These are phyloP conservation scores for Holothuria glaberrima DNA, from an alignment of 35 echinoderm and acorn worm genomes.

Conservation along the genomic window DNA sequence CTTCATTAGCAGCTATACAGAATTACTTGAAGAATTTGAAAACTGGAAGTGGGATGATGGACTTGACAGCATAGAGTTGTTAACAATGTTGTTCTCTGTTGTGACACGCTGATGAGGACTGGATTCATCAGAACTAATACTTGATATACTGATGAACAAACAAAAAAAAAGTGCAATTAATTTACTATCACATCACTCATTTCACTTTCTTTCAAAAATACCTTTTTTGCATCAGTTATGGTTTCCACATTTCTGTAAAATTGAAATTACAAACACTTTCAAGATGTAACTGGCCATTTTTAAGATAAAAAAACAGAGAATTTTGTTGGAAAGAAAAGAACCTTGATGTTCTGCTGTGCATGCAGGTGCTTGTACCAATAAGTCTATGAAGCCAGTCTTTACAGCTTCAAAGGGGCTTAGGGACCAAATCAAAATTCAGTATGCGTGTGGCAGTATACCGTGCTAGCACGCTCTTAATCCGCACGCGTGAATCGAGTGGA, in stretches of 20 bases:
- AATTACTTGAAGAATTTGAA: background rate
- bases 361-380: too few relatives aligned
- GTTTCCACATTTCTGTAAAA: background rate
- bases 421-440: too few relatives aligned
- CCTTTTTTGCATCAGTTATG: background rate
- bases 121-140: slow-evolving; percentile 85
- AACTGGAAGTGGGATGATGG: background rate
- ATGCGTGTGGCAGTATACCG: too few relatives aligned
- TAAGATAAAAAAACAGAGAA: background rate
- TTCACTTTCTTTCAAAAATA: background rate
- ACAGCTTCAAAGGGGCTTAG: too few relatives aligned
- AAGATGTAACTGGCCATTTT: background rate
- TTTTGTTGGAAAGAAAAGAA: background rate
- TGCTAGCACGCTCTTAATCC: too few relatives aligned
- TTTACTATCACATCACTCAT: background rate
- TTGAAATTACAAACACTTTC: background rate
- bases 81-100: slow-evolving; percentile 8
- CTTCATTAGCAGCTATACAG: background rate
- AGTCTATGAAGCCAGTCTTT: too few relatives aligned
- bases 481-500: too few relatives aligned
- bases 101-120: slow-evolving; percentile 73
- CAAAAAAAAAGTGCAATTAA: background rate
- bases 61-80: slow-evolving; percentile 32
- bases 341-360: background rate
- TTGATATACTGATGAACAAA: slow-evolving; percentile 73